A percentile compares a stretch with the other conserved stretches of the same genome.
Conservation (phyloP, 35 echinoderm and acorn worm species). For the Heliocidaris tuberculata region DNA sequence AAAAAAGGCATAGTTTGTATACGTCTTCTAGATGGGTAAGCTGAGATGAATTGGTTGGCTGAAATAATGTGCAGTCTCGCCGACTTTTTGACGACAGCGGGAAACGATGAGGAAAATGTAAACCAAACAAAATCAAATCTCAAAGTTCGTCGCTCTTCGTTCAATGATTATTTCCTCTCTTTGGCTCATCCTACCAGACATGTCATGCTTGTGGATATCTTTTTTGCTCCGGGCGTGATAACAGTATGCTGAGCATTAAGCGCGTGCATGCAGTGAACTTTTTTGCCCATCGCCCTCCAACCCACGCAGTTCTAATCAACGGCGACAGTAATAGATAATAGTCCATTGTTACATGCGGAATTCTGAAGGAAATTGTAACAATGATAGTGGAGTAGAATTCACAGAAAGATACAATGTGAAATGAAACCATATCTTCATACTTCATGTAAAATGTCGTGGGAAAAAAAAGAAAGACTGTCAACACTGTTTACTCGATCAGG, state of each 20-base stretch:
- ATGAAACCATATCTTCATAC: no score
- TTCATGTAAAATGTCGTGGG: no score
- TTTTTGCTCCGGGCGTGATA: not conserved
- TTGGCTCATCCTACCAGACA: not conserved
- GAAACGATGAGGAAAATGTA: not conserved
- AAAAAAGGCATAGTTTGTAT: not conserved
- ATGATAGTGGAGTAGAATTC: not conserved
- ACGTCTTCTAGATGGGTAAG: not conserved
- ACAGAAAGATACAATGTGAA: not conserved
- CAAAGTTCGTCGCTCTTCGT: constrained; percentile 9
- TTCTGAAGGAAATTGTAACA: not conserved
- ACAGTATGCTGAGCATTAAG: not conserved
- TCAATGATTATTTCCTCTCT: not conserved
- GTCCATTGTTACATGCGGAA: not conserved
- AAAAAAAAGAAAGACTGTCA: no score
- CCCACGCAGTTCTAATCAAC: not conserved
- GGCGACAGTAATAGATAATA: not conserved
- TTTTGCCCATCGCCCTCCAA: not conserved
- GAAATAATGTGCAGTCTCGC: not conserved
- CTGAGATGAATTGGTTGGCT: not conserved
- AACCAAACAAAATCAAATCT: not conserved
- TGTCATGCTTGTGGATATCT: not conserved
- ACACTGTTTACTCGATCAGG: no score
- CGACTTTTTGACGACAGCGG: not conserved
- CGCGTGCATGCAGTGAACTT: not conserved